These are phyloP conservation scores for Bombus impatiens DNA, from an alignment of 1,140 invertebrate species.

Conservation along the genomic window DNA sequence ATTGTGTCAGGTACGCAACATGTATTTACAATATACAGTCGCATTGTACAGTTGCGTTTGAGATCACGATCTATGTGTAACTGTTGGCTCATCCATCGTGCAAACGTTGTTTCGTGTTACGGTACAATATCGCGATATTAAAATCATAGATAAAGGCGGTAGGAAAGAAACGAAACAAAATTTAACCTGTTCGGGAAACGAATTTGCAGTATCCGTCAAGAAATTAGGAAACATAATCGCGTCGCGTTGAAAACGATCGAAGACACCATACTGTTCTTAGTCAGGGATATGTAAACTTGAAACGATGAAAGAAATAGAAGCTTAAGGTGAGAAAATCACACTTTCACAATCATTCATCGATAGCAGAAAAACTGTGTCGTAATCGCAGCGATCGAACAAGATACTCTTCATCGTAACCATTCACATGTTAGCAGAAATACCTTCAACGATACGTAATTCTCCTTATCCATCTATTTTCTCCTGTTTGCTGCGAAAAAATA, in stretches of 20 bases:
- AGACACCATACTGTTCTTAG: background rate
- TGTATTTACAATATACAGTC: background rate
- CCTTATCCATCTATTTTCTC: background rate
- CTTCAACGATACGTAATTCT: background rate
- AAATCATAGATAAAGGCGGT: background rate
- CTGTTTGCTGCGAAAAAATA: background rate
- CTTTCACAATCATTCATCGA: background rate
- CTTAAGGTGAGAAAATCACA: background rate
- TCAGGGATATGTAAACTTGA: background rate
- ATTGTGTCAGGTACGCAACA: background rate
- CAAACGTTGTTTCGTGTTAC: background rate
- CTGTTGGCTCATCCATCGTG: background rate
- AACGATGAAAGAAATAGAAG: background rate
- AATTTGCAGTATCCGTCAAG: background rate
- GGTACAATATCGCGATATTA: background rate
- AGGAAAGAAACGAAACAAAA: background rate
- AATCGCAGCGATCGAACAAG: background rate
- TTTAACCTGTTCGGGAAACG: background rate
- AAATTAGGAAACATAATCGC: background rate
- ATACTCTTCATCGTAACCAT: background rate
- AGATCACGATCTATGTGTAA: background rate
- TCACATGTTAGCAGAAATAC: background rate
- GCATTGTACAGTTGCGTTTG: background rate
- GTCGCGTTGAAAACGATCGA: background rate
- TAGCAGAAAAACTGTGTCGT: background rate